Conservation (phyloP, 2,888 invertebrate species). For the Polyploca ridens region DNA sequence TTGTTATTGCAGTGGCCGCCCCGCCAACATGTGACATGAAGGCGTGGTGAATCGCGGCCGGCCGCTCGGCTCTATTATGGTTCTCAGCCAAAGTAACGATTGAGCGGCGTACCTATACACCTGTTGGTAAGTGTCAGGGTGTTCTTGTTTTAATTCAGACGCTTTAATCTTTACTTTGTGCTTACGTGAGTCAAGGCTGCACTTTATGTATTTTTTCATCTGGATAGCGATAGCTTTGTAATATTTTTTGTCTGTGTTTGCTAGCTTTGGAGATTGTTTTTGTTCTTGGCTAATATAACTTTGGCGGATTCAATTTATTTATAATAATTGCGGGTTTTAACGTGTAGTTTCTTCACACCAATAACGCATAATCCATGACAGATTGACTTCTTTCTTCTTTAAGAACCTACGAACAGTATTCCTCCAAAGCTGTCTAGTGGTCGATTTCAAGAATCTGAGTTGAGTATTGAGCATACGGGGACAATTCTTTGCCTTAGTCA, state of each 20-base stretch:
- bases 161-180: conserved; percentile 84
- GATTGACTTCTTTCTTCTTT: conserved; percentile 55
- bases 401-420: conserved; percentile 88
- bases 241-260: conserved; percentile 39
- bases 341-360: conserved; percentile 27
- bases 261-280: conserved; percentile 38
- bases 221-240: conserved; percentile 50
- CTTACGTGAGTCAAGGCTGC: conserved; percentile 70
- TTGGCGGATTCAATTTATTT: conserved; percentile 32
- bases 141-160: conserved; percentile 79
- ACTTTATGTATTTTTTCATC: conserved; percentile 43
- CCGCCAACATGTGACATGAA: conserved; percentile 74
- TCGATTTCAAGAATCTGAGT: conserved; percentile 81
- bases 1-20: conserved; percentile 81
- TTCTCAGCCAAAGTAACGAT: conserved; percentile 82
- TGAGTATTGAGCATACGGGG: conserved; percentile 56
- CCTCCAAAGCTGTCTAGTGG: conserved; percentile 86
- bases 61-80: conserved; percentile 71
- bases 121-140: conserved; percentile 84
- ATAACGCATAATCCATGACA: conserved; percentile 34
- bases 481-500: conserved; percentile 89
- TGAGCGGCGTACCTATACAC: conserved; percentile 76
- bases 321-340: conserved; percentile 24
- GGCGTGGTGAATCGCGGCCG: conserved; percentile 82
- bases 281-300: conserved; percentile 33